Conservation (phyloP, 1,140 invertebrate species). For the Pygmarrhopalites habei region DNA sequence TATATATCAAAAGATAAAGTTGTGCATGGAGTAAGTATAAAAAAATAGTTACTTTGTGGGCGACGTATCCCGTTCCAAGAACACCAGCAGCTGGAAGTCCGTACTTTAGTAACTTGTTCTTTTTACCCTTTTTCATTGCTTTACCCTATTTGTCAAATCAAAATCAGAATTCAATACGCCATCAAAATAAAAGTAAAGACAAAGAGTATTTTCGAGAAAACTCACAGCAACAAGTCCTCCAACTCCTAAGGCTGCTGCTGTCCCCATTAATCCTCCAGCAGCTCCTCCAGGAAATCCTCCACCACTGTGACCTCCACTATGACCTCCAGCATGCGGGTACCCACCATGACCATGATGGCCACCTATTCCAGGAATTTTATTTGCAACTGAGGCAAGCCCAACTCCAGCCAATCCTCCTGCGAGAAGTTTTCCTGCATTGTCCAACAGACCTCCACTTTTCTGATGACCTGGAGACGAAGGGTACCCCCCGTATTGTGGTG, state of each 20-base stretch:
- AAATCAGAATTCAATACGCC: constrained; percentile 7
- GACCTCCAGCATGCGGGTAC: constrained; percentile 15
- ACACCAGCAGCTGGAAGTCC: constrained; percentile 37
- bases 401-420: constrained; percentile 42
- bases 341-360: constrained; percentile 20
- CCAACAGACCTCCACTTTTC: constrained; percentile 37
- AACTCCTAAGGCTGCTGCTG: constrained; percentile 38
- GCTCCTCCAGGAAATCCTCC: constrained; percentile 36
- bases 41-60: constrained; percentile 39
- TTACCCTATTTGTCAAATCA: constrained; percentile 18
- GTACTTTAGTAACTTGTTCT: constrained; percentile 40
- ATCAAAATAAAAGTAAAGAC: constrained; percentile 3
- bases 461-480: not conserved
- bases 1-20: too few relatives aligned
- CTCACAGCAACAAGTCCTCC: constrained; percentile 39
- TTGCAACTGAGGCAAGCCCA: constrained; percentile 38
- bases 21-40: too few relatives aligned
- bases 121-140: constrained; percentile 37
- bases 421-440: constrained; percentile 39
- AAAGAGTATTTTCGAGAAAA: not conserved
- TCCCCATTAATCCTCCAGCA: constrained; percentile 35
- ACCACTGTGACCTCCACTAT: constrained; percentile 27
- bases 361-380: constrained; percentile 35
- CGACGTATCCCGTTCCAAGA: constrained; percentile 34
- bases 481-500: too few relatives aligned